Percentiles rank a stretch among this genome's conserved stretches.
These are phyloP conservation scores for Tanaodytes sp. DNA, from an alignment of 2,888 invertebrate species.

Conservation along the genomic window DNA sequence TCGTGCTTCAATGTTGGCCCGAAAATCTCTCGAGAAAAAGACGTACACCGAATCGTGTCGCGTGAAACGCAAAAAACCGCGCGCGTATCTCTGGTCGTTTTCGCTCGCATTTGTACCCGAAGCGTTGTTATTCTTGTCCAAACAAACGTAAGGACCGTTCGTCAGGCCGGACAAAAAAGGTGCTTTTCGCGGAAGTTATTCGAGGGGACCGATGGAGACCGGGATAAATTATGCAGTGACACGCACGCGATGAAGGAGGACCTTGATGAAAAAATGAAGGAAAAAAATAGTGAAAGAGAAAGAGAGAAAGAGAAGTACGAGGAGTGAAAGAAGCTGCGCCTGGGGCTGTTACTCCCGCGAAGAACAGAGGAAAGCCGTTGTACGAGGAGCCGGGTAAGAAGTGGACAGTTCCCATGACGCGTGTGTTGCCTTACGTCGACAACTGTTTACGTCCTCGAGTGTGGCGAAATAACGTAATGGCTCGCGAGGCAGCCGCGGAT, in stretches of 20 bases:
- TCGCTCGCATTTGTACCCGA: too few relatives aligned
- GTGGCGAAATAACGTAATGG: constrained; percentile 40
- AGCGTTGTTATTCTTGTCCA: too few relatives aligned
- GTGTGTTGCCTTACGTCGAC: constrained; percentile 14
- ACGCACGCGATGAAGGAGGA: constrained; percentile 30
- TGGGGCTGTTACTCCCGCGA: not conserved
- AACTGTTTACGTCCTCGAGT: constrained; percentile 31
- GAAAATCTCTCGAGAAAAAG: too few relatives aligned
- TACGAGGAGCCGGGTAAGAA: constrained; percentile 9
- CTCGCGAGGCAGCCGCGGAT: constrained; percentile 24
- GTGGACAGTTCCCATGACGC: constrained; percentile 31
- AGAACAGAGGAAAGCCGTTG: not conserved
- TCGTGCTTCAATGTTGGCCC: too few relatives aligned
- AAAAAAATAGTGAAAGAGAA: too few relatives aligned
- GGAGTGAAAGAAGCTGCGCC: constrained; percentile 8
- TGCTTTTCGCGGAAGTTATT: constrained; percentile 39
- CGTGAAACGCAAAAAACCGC: too few relatives aligned
- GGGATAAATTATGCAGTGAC: constrained; percentile 43
- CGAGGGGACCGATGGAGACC: constrained; percentile 1
- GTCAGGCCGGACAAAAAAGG: constrained; percentile 21
- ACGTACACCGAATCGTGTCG: too few relatives aligned
- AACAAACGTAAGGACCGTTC: too few relatives aligned
- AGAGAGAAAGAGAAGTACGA: too few relatives aligned
- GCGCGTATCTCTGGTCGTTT: too few relatives aligned
- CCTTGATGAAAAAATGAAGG: too few relatives aligned